Conservation (phyloP, 2,113 vertebrate genomes). For the Triplophysa tibetana region DNA sequence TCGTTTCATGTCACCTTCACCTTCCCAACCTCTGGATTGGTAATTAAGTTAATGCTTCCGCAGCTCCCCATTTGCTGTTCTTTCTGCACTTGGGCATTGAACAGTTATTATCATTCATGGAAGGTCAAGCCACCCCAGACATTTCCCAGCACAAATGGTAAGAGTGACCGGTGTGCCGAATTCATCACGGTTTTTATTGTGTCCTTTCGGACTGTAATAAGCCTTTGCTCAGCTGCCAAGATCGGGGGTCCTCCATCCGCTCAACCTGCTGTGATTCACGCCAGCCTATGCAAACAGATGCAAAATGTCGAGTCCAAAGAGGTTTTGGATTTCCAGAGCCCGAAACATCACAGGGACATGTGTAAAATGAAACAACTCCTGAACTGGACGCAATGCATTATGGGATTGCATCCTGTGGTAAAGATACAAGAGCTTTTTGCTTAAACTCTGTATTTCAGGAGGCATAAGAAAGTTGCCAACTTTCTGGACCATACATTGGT, state of each 20-base stretch:
- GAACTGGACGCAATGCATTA: no score
- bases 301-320: not conserved
- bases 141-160: conserved; percentile 48
- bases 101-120: conserved; percentile 48
- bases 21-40: conserved; percentile 44
- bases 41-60: conserved; percentile 54
- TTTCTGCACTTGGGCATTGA: conserved; percentile 27
- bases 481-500: no score
- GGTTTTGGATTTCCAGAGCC: not conserved
- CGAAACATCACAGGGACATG: not conserved
- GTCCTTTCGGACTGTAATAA: conserved; percentile 62
- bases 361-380: not conserved
- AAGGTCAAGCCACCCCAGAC: conserved; percentile 46
- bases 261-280: not conserved
- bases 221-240: conserved; percentile 32
- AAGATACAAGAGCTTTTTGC: no score
- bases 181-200: conserved; percentile 58
- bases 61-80: conserved; percentile 36
- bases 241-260: not conserved
- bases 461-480: no score
- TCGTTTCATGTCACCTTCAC: conserved; percentile 42
- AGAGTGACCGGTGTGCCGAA: conserved; percentile 54
- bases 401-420: no score
- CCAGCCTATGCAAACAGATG: not conserved
- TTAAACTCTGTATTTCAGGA: no score